Conservation (phyloP, 2,113 vertebrate genomes). For the Synodontis membranacea region DNA sequence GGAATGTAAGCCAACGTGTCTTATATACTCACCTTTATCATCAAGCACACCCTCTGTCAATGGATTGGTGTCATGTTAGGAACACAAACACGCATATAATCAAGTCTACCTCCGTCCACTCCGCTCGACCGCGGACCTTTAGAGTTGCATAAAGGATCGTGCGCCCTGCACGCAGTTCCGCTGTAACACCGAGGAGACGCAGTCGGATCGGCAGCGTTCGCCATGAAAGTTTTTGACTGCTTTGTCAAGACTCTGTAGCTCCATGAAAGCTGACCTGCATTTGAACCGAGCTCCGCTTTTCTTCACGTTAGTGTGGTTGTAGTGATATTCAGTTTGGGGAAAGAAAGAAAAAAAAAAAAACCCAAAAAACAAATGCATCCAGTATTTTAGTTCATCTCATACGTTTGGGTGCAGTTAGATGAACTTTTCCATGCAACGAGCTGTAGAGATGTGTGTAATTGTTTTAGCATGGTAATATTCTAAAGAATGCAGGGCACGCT, state of each 20-base stretch:
- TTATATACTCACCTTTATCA: background rate
- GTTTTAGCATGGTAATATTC: background rate
- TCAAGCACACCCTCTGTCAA: conserved; percentile 16
- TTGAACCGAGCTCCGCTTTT: background rate
- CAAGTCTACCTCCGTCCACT: conserved; percentile 10
- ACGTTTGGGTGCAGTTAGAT: background rate
- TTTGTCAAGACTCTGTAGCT: background rate
- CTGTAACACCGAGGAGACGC: background rate
- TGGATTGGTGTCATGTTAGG: background rate
- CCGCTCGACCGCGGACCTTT: background rate
- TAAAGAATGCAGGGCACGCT: background rate
- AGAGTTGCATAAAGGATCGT: background rate
- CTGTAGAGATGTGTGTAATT: background rate
- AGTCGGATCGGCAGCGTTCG: background rate
- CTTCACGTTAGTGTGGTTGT: background rate
- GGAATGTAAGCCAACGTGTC: conserved; percentile 1
- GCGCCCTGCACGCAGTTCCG: background rate
- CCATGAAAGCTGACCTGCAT: background rate
- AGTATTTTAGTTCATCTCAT: background rate
- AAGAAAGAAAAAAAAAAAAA: background rate
- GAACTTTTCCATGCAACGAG: background rate
- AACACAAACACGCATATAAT: conserved; percentile 23
- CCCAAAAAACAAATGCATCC: too few relatives aligned
- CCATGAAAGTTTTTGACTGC: background rate
- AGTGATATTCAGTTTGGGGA: background rate